Base-by-base conservation (phyloP, 1,140 invertebrate genomes). In the Drosophila sucinea region DNA sequence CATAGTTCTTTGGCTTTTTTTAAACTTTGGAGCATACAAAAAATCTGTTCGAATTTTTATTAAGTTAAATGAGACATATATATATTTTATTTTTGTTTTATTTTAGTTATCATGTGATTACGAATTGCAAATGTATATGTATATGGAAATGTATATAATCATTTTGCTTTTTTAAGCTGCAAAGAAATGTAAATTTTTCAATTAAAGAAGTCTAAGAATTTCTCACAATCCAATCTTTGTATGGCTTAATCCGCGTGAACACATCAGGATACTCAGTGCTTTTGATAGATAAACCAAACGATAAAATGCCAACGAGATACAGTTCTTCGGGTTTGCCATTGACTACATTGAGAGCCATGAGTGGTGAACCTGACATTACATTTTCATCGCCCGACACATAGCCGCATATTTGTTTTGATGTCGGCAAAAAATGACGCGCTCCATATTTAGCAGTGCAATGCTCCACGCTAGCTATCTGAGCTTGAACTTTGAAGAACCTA, bases 391-490 rank as follows among this genome's bases (percentile, higher is more conserved):
- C 32, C 23, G 47, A 35, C 4, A 54, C 35, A 25, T 25, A 55
- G 25, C 63, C 63, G 27, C 63, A 65, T 38, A 65, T 65, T 30
- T 65, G 63, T 25, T 56, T 65, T 17, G 55, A 25, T 10, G 58
- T 29, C 5, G 23, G 17, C 10, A 4, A 10, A n/a, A 63, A 25
- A 1, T 11, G 4, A 8, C 8, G 4, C 3, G 30, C n/a, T 56
- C 17, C n/a, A 35, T 17, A 65, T 35, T 57, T 55, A 1, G 3
- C 2, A 6, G 6, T 11, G 30, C 63, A 65, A 54, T 65, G 47
- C 1, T 11, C 11, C 2, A 8, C 7, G 35, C 51, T 56, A 4
- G 23, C 5, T 38, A 54, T 56, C 10, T 38, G 44, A 10, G 32
- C 44, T 23, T 55, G 44, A 51, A 27, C 44, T 10, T 51, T 51